Base-by-base conservation (phyloP, 2,113 vertebrate species). In the Uria aalge region DNA sequence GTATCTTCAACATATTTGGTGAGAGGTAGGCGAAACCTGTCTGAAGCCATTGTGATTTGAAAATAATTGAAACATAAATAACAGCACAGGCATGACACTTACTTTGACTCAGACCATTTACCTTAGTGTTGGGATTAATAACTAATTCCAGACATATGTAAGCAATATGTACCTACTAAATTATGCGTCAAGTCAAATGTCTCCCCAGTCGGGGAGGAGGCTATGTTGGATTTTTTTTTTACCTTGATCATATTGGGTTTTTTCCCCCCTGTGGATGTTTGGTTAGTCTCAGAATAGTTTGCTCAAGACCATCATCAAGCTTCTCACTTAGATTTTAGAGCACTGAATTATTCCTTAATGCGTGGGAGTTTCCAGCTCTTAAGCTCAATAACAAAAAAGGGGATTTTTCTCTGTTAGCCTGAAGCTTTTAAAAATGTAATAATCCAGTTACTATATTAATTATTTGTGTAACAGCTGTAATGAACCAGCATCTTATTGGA, bases 1-100 rank as follows among this genome's bases (percentile, higher is more conserved):
- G 29, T 8, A 57, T 98, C 24, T 97, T 67, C 95, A 97, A 79
- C 3, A 50, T 98, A 12, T 98, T 98, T 77, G 98, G 98, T 9
- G 97, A 97, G 81, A 98, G 98, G 98, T 98, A 96, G 76, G 98
- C 4, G 16, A 88, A 86, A 80, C 14, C 13, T 30, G 24, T 32
- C 22, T 78, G 69, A 69, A 78, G 26, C n/a, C 27, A 26, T 16
- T 32, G 8, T 60, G n/a, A 66, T 41, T 29, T 81, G 73, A 69
- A 94, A 84, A 74, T 36, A 56, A 67, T 10, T 59, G 14, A 48
- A 84, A 73, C 34, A n/a, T 78, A 16, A 73, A 55, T 64, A 62
- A 66, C 3, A 5, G 9, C 30, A 48, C 11, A 77, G 71, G 27
- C 41, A 29, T 50, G 29, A 52, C 11, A 9, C 24, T 83, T 40